Conservation (phyloP, 2,113 vertebrate species). For the Rhadina sibilatrix region DNA sequence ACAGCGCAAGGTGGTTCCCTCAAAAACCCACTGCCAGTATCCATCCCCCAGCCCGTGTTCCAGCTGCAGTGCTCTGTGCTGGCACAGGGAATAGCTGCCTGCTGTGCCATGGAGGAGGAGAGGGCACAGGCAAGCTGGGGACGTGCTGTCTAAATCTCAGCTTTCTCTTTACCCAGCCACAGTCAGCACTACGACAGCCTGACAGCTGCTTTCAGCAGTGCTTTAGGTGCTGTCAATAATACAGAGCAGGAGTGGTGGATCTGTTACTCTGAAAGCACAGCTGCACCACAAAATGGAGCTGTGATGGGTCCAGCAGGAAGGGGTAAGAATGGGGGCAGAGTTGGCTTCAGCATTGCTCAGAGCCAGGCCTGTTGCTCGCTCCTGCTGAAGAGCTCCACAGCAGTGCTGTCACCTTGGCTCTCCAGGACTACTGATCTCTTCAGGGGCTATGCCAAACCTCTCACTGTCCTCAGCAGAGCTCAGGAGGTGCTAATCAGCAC, state of each 20-base stretch:
- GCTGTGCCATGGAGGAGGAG: fast-evolving
- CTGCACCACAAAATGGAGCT: background rate
- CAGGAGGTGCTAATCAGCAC: background rate
- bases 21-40: background rate
- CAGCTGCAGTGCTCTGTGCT: background rate
- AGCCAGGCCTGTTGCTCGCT: background rate
- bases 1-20: background rate
- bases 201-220: background rate
- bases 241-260: background rate
- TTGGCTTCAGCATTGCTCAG: background rate
- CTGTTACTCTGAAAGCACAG: background rate
- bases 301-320: background rate
- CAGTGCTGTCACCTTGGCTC: background rate
- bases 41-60: background rate
- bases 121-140: background rate
- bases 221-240: background rate
- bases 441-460: background rate
- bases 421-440: background rate
- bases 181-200: background rate
- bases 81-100: background rate
- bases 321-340: background rate
- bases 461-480: background rate
- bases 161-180: background rate
- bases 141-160: background rate
- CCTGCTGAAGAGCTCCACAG: background rate